Conservation (phyloP, 2,888 invertebrate genomes). For the Cephus nigrinus region DNA sequence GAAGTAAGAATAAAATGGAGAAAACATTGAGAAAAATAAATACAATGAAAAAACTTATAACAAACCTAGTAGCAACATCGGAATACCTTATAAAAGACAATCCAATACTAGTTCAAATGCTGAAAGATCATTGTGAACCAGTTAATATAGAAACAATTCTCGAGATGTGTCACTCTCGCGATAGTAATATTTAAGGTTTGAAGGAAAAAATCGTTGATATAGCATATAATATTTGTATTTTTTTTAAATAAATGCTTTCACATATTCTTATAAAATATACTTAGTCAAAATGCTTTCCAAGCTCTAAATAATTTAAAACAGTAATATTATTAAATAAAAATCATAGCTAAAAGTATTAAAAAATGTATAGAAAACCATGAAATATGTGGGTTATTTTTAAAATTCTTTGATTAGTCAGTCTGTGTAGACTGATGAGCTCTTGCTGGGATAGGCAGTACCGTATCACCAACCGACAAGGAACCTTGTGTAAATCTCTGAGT, state of each 20-base stretch:
- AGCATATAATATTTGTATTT: not conserved
- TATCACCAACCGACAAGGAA: slow-evolving; percentile 52
- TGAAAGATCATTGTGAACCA: slow-evolving; percentile 40
- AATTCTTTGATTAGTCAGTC: slow-evolving; percentile 37
- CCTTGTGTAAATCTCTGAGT: slow-evolving; percentile 58
- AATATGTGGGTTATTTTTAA: slow-evolving; percentile 2
- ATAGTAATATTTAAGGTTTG: not conserved
- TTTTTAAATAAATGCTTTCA: not conserved
- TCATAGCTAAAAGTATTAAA: not conserved
- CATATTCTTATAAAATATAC: not conserved
- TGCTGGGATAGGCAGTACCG: slow-evolving; percentile 51
- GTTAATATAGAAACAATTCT: slow-evolving; percentile 38
- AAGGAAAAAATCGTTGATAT: too few relatives aligned
- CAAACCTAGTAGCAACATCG: slow-evolving; percentile 39
- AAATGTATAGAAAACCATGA: slow-evolving; percentile 8
- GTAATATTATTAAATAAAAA: not conserved
- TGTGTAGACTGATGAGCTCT: slow-evolving; percentile 55
- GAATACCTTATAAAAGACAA: slow-evolving; percentile 19
- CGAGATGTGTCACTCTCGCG: slow-evolving; percentile 19
- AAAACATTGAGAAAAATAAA: slow-evolving; percentile 36
- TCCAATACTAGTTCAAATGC: slow-evolving; percentile 28
- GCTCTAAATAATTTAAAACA: slow-evolving; percentile 2
- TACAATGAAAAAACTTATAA: slow-evolving; percentile 43
- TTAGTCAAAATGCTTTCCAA: not conserved
- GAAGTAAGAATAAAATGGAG: slow-evolving; percentile 34